These are phyloP conservation scores for Melanotaenia maccullochi DNA, from an alignment of 2,797 vertebrate genomes.

Conservation along the genomic window DNA sequence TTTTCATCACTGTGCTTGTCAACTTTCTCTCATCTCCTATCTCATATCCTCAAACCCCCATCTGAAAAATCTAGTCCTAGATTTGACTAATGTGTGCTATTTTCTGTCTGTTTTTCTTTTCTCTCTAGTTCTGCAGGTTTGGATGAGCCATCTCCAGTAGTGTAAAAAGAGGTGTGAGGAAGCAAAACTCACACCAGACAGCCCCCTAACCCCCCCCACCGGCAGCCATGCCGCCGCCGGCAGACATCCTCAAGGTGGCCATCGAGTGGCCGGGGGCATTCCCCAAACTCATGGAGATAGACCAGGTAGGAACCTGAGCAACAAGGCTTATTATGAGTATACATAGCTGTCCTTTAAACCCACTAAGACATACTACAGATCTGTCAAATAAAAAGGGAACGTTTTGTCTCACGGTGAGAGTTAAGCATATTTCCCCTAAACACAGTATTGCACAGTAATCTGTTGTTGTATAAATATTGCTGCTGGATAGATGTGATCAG, in stretches of 20 bases:
- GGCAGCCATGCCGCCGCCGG: slow-evolving; percentile 92
- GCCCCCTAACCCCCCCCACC: neutral
- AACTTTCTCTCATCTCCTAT: slow-evolving; percentile 6
- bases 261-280: slow-evolving; percentile 97
- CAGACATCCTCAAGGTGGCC: slow-evolving; percentile 97
- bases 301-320: slow-evolving; percentile 87
- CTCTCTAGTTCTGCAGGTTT: slow-evolving; percentile 78
- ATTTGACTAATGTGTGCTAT: slow-evolving; percentile 36
- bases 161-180: slow-evolving; percentile 75
- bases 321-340: neutral
- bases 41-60: slow-evolving; percentile 10
- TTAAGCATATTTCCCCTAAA: slow-evolving; percentile 25
- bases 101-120: neutral
- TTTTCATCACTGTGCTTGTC: slow-evolving; percentile 26
- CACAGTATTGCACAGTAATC: slow-evolving; percentile 23
- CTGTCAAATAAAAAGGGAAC: neutral
- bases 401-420: neutral
- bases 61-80: neutral
- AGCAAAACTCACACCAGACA: slow-evolving; percentile 53
- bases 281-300: slow-evolving; percentile 98
- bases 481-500: slow-evolving; percentile 16
- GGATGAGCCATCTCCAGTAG: slow-evolving; percentile 79
- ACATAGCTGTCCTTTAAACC: neutral
- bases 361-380: neutral
- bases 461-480: slow-evolving; percentile 31